phyloP scores from a whole-genome alignment of 2,113 vertebrate genomes.

The Silurus meridionalis region DNA sequence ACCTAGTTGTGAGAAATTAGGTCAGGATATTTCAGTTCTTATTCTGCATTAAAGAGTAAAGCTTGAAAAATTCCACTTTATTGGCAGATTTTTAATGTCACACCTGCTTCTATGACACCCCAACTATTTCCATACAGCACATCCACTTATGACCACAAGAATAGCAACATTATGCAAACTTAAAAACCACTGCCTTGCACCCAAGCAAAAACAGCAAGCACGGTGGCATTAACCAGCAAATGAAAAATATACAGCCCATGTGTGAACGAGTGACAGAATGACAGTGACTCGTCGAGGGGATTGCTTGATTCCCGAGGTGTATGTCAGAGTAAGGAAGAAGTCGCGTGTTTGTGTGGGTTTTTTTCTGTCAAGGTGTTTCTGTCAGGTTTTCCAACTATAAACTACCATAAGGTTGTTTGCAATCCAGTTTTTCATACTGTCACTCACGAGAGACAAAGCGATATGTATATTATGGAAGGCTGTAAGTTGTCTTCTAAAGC shows the following conservation, averaged over 20 bases:
- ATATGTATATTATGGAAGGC: not conserved
- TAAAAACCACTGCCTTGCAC: no score
- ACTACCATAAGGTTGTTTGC: not conserved
- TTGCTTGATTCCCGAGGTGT: conserved; percentile 1
- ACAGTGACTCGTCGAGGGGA: conserved; percentile 9
- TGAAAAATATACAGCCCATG: not conserved
- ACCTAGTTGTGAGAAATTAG: not conserved
- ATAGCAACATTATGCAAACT: not conserved
- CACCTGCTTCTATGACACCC: not conserved
- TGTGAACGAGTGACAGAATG: conserved; percentile 12
- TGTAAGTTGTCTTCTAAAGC: not conserved
- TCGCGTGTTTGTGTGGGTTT: not conserved
- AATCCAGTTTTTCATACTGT: conserved; percentile 4
- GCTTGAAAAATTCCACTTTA: not conserved
- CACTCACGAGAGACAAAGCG: conserved; percentile 5
- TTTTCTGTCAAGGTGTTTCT: conserved; percentile 17
- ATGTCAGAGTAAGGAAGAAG: conserved; percentile 21
- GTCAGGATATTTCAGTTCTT: not conserved
- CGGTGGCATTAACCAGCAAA: not conserved
- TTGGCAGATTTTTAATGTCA: no score
- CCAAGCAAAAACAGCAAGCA: not conserved
- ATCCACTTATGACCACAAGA: not conserved
- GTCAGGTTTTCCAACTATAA: not conserved
- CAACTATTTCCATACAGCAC: not conserved
- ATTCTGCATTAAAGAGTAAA: no score